Evolutionary conservation across 1,140 invertebrate species (phyloP).

Genomic region (Drosophila nikananu): DNA sequence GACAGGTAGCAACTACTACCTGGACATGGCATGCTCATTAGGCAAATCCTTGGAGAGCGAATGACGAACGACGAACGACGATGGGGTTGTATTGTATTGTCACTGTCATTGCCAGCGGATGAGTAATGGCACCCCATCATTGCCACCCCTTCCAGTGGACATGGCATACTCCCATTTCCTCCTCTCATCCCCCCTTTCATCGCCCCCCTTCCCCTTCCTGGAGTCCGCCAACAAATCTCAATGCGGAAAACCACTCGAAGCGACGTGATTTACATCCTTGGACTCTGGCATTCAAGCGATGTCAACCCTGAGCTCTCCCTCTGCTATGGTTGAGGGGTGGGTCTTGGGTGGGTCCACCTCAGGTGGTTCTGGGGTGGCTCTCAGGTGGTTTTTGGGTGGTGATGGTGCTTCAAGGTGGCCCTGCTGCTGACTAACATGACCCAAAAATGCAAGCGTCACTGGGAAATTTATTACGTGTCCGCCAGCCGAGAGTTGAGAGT

Average conservation of each 20-base stretch:
- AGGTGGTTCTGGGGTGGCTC: background rate
- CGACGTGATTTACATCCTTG: conserved; percentile 48
- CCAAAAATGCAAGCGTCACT: conserved; percentile 47
- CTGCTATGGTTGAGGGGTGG: background rate
- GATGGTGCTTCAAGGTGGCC: conserved; percentile 3
- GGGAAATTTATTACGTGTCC: conserved; percentile 49
- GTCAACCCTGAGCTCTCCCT: conserved; percentile 35
- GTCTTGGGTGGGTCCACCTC: background rate
- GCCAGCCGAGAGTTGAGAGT: conserved; percentile 8
- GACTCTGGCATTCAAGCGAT: conserved; percentile 42
- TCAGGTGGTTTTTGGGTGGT: background rate
- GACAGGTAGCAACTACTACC: conserved; percentile 28
- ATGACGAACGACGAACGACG: background rate
- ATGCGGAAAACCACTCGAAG: conserved; percentile 15
- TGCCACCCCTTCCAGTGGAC: background rate
- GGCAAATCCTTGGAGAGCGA: conserved; percentile 73
- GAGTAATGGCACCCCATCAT: conserved; percentile 35
- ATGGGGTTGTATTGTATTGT: conserved; percentile 42
- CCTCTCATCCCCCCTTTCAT: background rate
- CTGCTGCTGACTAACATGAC: conserved; percentile 38
- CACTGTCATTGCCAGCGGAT: conserved; percentile 54
- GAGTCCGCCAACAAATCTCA: conserved; percentile 13
- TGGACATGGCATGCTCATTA: conserved; percentile 77
- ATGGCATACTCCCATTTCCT: background rate
- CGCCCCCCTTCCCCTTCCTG: background rate